These are phyloP conservation scores for Nibea albiflora DNA, from an alignment of 2,113 vertebrate genomes.

Conservation along the genomic window DNA sequence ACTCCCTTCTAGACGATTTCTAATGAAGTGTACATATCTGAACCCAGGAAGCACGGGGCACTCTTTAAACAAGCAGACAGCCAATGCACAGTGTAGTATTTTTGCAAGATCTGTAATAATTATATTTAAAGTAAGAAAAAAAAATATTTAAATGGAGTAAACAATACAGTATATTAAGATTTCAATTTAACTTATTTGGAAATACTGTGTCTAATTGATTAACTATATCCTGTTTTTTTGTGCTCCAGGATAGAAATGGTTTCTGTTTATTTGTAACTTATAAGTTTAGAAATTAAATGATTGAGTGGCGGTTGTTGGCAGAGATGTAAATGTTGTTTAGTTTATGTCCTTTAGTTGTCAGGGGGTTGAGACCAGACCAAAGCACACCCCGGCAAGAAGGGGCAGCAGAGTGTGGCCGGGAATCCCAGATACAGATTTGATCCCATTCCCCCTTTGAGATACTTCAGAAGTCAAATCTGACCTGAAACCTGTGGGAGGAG, in stretches of 20 bases:
- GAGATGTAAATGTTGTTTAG: constrained; percentile 59
- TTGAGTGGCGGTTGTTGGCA: constrained; percentile 42
- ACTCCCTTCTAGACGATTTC: constrained; percentile 44
- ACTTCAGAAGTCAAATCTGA: constrained; percentile 27
- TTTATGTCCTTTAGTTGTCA: constrained; percentile 33
- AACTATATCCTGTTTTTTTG: constrained; percentile 65
- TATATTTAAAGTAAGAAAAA: constrained; percentile 81
- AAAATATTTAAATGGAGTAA: constrained; percentile 82
- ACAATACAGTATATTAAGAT: constrained; percentile 76
- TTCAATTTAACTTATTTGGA: constrained; percentile 82
- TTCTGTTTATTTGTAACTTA: constrained; percentile 75
- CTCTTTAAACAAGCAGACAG: constrained; percentile 77
- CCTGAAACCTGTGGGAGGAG: constrained; percentile 1
- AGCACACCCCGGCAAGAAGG: constrained; percentile 40
- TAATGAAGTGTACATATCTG: constrained; percentile 78
- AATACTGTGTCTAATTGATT: constrained; percentile 74
- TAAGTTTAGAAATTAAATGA: constrained; percentile 63
- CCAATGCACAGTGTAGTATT: constrained; percentile 82
- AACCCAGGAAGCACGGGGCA: constrained; percentile 76
- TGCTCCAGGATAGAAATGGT: constrained; percentile 59
- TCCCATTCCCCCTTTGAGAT: not conserved
- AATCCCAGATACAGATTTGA: constrained; percentile 7
- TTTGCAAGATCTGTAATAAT: constrained; percentile 78
- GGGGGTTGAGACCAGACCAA: constrained; percentile 50
- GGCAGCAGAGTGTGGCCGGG: not conserved